phyloP scores from a whole-genome alignment of 2,113 vertebrate species.

The Oncorhynchus gorbuscha region DNA sequence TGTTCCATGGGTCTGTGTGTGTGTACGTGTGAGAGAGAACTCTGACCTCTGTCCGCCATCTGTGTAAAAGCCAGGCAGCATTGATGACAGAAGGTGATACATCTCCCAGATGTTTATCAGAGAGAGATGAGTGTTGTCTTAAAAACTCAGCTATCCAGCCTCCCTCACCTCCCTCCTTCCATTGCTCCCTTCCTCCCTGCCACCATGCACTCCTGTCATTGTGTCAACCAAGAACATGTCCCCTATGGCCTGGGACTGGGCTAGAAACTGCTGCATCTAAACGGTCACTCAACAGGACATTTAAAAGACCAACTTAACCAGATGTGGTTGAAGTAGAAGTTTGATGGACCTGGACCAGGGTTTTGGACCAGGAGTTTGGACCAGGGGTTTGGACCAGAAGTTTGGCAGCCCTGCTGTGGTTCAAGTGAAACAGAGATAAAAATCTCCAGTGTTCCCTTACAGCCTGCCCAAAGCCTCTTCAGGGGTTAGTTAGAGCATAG shows the following conservation, averaged over 20 bases:
- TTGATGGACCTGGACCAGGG: background rate
- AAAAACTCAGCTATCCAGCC: background rate
- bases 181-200: no score
- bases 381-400: no score
- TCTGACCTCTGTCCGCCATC: background rate
- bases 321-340: background rate
- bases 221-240: background rate
- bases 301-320: background rate
- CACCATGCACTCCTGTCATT: background rate
- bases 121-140: constrained; percentile 11
- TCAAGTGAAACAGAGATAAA: constrained; percentile 12
- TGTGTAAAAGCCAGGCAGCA: constrained; percentile 18
- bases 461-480: no score
- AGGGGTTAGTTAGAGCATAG: background rate
- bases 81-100: background rate
- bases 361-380: no score
- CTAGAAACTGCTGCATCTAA: background rate
- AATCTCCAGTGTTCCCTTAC: background rate
- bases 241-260: background rate
- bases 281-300: background rate
- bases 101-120: constrained; percentile 28
- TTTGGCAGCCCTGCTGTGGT: constrained; percentile 22
- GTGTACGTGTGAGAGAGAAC: background rate
- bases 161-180: background rate
- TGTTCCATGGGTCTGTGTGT: background rate